These are phyloP conservation scores for Gorsachius magnificus DNA, from an alignment of 2,797 vertebrate species.

Conservation along the genomic window DNA sequence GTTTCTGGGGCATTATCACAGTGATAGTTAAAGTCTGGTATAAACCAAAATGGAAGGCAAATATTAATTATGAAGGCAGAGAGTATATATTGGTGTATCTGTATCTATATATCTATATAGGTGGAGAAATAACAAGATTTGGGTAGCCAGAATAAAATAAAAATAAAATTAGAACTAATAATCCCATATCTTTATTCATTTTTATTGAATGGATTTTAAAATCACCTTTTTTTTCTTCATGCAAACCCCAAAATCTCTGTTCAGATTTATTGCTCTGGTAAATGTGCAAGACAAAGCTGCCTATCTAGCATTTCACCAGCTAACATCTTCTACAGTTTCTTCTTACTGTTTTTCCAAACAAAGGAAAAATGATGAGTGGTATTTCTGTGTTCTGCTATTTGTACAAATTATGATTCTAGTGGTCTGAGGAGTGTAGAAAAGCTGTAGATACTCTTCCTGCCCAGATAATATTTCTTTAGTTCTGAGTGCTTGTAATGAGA, in stretches of 20 bases:
- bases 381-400: background rate
- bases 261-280: background rate
- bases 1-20: background rate
- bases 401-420: background rate
- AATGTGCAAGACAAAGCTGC: background rate
- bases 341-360: background rate
- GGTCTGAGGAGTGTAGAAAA: background rate
- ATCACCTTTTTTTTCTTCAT: background rate
- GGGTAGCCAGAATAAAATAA: background rate
- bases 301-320: background rate
- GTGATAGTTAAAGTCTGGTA: background rate
- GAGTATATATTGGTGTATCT: no score
- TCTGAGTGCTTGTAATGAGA: background rate
- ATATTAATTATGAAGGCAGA: background rate
- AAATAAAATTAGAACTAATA: background rate
- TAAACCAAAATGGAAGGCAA: background rate
- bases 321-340: background rate
- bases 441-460: background rate
- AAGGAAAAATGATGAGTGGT: background rate
- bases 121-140: background rate
- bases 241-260: background rate
- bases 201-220: background rate
- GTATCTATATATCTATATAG: fast-evolving
- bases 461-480: background rate
- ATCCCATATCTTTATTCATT: background rate